Evolutionary conservation across 2,113 vertebrate genomes (phyloP).

Genomic region (Xenus cinereus): DNA sequence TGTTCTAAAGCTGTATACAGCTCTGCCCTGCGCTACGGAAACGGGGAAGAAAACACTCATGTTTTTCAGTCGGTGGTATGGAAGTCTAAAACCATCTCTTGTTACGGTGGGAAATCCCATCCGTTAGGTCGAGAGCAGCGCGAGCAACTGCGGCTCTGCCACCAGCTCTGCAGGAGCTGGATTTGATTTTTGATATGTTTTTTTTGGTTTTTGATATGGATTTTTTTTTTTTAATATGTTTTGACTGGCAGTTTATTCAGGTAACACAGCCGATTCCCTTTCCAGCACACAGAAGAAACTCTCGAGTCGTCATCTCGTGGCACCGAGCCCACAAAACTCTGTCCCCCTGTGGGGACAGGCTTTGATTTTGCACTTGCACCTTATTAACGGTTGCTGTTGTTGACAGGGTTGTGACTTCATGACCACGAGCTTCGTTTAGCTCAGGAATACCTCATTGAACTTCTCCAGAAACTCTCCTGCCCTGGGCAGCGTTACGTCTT

Average conservation of each 20-base stretch:
- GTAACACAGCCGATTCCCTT: neutral
- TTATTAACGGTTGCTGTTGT: neutral
- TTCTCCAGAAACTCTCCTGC: neutral
- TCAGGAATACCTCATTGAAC: neutral
- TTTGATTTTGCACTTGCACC: neutral
- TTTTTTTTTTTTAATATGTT: no score
- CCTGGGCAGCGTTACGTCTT: neutral
- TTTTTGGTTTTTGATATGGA: no score
- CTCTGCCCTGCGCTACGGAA: neutral
- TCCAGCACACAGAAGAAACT: neutral
- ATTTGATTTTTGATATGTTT: no score
- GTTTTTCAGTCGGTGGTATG: neutral
- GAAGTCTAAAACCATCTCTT: neutral
- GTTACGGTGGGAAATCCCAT: neutral
- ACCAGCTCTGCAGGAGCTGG: neutral
- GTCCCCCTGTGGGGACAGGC: neutral
- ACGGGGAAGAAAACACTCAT: neutral
- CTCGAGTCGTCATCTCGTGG: neutral
- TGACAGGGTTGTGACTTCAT: neutral
- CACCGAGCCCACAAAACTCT: neutral
- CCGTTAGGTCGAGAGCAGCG: fast-evolving
- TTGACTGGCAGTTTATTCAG: neutral
- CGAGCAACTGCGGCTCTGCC: neutral
- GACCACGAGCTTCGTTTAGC: neutral
- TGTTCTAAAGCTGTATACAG: neutral